A percentile compares a stretch with the other conserved stretches of the same genome.
Conservation (phyloP, 2,797 vertebrate species). For the Nyctibius grandis region DNA sequence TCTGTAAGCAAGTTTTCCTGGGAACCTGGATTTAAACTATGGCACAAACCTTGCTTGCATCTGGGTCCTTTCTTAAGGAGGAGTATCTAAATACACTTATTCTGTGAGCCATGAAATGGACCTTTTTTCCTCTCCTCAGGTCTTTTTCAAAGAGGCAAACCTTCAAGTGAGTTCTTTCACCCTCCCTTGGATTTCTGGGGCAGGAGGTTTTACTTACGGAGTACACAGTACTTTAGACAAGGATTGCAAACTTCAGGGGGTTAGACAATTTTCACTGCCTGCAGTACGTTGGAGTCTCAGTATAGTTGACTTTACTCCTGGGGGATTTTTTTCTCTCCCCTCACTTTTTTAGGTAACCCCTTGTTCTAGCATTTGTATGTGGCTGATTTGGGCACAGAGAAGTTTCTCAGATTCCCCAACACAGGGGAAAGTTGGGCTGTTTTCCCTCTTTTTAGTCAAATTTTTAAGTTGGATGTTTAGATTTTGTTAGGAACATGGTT, state of each 20-base stretch:
- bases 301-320: conserved; percentile 17
- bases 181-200: conserved; percentile 68
- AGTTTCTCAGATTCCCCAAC: background rate
- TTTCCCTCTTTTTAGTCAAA: background rate
- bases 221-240: conserved; percentile 50
- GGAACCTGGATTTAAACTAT: conserved; percentile 70
- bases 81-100: conserved; percentile 72
- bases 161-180: conserved; percentile 69
- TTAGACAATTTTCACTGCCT: conserved; percentile 29
- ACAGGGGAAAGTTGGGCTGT: background rate
- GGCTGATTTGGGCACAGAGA: background rate
- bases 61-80: conserved; percentile 66
- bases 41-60: conserved; percentile 63
- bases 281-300: conserved; percentile 33
- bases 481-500: background rate
- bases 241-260: conserved; percentile 56
- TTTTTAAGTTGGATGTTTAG: background rate
- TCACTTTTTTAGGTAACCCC: background rate
- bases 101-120: conserved; percentile 62
- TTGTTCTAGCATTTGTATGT: background rate
- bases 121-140: conserved; percentile 56
- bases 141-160: conserved; percentile 70
- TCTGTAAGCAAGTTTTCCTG: conserved; percentile 69
- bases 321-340: background rate
- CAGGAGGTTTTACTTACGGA: conserved; percentile 65